phyloP scores from a whole-genome alignment of 2,113 vertebrate genomes.

The Cinclus cinclus region DNA sequence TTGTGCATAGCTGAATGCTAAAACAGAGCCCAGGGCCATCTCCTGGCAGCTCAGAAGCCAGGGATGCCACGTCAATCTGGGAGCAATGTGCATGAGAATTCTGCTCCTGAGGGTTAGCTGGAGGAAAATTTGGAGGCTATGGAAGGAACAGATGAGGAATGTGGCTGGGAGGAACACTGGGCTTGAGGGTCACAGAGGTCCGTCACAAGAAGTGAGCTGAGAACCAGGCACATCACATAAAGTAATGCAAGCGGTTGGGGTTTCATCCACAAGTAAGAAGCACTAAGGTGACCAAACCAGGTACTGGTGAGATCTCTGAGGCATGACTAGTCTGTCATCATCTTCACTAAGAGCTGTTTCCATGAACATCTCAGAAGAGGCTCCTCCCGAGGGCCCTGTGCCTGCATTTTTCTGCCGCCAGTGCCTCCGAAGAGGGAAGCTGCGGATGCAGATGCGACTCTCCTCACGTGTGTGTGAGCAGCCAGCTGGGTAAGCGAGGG shows the following conservation, averaged over 20 bases:
- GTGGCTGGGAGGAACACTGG: background rate
- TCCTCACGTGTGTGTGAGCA: rapidly evolving
- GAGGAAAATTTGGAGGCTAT: background rate
- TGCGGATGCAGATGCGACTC: rapidly evolving
- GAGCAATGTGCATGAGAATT: background rate
- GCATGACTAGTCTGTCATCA: background rate
- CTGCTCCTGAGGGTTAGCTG: background rate
- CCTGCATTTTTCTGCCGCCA: too few relatives aligned
- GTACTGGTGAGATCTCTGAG: background rate
- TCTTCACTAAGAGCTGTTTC: background rate
- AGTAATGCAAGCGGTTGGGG: background rate
- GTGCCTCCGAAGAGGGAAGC: background rate
- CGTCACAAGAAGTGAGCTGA: rapidly evolving
- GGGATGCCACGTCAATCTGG: background rate
- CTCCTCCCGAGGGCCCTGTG: rapidly evolving
- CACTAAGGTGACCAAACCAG: background rate
- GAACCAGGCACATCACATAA: background rate
- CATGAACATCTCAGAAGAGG: background rate
- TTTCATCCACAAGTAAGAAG: background rate
- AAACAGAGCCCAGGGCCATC: background rate
- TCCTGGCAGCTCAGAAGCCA: background rate
- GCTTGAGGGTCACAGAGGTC: background rate
- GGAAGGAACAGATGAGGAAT: background rate
- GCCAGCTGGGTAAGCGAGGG: background rate
- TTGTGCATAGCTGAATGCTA: background rate